These are phyloP conservation scores for Drosophila aldrichi DNA, from an alignment of 2,888 invertebrate species.

Conservation along the genomic window DNA sequence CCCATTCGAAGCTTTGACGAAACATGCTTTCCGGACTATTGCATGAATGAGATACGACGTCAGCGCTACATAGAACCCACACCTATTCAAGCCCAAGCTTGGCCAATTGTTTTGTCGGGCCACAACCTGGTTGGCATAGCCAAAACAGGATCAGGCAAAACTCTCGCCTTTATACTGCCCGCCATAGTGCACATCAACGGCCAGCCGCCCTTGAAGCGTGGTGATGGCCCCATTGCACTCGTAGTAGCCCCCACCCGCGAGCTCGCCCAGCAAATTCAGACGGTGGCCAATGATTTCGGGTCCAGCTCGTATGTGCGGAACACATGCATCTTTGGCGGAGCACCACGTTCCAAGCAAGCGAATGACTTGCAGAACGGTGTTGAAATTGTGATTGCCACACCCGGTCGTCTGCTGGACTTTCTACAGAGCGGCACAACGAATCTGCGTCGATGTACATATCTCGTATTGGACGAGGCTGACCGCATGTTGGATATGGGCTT, in stretches of 20 bases:
- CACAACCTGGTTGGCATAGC: slow-evolving; percentile 94
- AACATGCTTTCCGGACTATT: slow-evolving; percentile 91
- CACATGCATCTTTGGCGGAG: slow-evolving; percentile 96
- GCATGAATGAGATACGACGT: slow-evolving; percentile 88
- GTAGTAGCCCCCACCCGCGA: slow-evolving; percentile 93
- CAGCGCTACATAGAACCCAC: slow-evolving; percentile 92
- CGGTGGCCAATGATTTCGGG: slow-evolving; percentile 93
- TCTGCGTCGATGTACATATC: slow-evolving; percentile 91
- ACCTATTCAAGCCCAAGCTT: slow-evolving; percentile 93
- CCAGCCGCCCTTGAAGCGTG: slow-evolving; percentile 90
- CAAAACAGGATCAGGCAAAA: slow-evolving; percentile 93
- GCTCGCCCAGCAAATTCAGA: slow-evolving; percentile 92
- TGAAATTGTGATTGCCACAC: slow-evolving; percentile 95
- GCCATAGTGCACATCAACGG: slow-evolving; percentile 95
- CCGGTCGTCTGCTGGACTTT: slow-evolving; percentile 94
- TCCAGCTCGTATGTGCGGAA: slow-evolving; percentile 91
- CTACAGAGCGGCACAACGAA: slow-evolving; percentile 91
- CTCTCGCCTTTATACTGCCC: slow-evolving; percentile 92
- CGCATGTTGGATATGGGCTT: slow-evolving; percentile 99
- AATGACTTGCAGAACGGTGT: slow-evolving; percentile 91
- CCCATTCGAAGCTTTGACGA: slow-evolving; percentile 93
- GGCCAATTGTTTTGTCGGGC: slow-evolving; percentile 94
- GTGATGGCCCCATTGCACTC: slow-evolving; percentile 93
- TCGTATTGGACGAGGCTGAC: slow-evolving; percentile 96
- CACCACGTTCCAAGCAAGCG: slow-evolving; percentile 92